Evolutionary conservation across 2,888 invertebrate genomes (phyloP), one percentile per base, ranked within the genome.

Genomic region (Calliopum simillimum): DNA sequence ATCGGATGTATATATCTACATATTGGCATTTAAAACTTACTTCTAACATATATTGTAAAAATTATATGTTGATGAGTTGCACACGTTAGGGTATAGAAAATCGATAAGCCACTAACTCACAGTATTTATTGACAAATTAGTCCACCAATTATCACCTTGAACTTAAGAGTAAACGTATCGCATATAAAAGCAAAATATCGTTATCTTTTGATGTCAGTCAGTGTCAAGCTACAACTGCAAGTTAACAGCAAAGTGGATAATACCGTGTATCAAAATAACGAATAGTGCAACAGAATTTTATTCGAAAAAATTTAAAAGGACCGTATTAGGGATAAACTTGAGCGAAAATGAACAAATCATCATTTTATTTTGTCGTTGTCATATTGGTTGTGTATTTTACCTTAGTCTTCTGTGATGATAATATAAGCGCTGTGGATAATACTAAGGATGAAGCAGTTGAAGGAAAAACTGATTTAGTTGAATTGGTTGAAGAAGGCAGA

Each of bases 311-410:
- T 51, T 13, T 4, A 25, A 25, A 62, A 47, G 62, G 49, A 63
- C 19, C 43, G 21, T 51, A 67, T n/a, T 16, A n/a, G 43, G 43
- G 19, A 23, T 59, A 14, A 69, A 55, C 58, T 46, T 33, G 8
- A 53, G 49, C 2, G 33, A 75, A 75, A 68, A 83, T 83, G 83
- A 77, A 81, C 75, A 83, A 77, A n/a, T 78, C 82, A 68, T 80
- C 76, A 77, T 77, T 81, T 49, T 77, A 78, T 58, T 73, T 76
- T 23, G 73, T 79, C 6, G 16, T 67, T 13, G 47, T 67, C 64
- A 66, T 84, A 61, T 69, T 83, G 4, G 63, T 80, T 59, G 72
- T 81, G 4, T 84, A 83, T 73, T 80, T 79, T 19, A 74, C 83
- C 0, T 63, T 84, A 56, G 81, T 81, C 4, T 82, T 79, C 41